Percentiles rank a stretch among this genome's conserved stretches.
phyloP scores from a whole-genome alignment of 2,113 vertebrate genomes.

The Aramus guarauna region DNA sequence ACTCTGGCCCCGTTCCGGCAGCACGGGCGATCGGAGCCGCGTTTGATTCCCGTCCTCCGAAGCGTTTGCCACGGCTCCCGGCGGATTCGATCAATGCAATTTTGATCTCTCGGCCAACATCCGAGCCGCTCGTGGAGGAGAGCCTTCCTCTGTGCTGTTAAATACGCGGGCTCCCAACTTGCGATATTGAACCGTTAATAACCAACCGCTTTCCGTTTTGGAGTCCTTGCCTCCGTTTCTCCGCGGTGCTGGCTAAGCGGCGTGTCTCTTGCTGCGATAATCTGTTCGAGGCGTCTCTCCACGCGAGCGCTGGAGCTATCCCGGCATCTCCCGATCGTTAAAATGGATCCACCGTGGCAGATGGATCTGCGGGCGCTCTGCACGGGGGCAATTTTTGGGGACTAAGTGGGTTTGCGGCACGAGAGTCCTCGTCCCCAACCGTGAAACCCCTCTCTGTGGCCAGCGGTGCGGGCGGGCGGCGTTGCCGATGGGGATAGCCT shows the following conservation, averaged over 20 bases:
- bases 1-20: rapidly evolving
- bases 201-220: not conserved
- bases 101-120: not conserved
- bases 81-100: not conserved
- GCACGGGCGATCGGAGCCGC: rapidly evolving
- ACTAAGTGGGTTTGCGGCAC: not conserved
- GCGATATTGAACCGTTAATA: not conserved
- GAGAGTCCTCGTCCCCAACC: not conserved
- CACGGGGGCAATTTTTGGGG: not conserved
- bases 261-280: not conserved
- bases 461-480: rapidly evolving
- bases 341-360: not conserved
- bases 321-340: not conserved
- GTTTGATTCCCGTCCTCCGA: not conserved
- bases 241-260: rapidly evolving
- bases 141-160: not conserved
- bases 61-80: not conserved
- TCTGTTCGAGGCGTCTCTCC: not conserved
- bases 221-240: not conserved
- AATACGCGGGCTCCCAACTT: not conserved
- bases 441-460: not conserved
- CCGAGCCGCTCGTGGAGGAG: not conserved
- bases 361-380: rapidly evolving
- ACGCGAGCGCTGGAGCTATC: not conserved
- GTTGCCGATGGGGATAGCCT: not conserved